Conservation (phyloP, 2,797 vertebrate species). For the Steatocranus sp. region DNA sequence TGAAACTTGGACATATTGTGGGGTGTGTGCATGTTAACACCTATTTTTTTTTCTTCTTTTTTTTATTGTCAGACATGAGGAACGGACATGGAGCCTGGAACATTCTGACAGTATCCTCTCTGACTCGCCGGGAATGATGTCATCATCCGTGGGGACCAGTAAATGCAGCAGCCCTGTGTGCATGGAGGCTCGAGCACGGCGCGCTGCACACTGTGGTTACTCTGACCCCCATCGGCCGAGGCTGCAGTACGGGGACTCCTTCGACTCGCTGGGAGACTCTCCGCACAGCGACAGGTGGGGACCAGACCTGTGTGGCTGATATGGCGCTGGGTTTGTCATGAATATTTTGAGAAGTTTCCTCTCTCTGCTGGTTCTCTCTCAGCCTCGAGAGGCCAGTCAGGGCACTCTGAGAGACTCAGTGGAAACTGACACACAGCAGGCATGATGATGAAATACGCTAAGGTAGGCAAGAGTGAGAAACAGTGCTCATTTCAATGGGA, state of each 20-base stretch:
- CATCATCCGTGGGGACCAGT: slow-evolving; percentile 95
- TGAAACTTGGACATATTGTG: not conserved
- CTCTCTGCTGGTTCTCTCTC: slow-evolving; percentile 51
- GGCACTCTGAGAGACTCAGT: slow-evolving; percentile 54
- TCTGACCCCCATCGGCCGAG: slow-evolving; percentile 81
- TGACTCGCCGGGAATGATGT: slow-evolving; percentile 91
- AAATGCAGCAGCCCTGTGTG: slow-evolving; percentile 98
- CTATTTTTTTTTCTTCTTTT: slow-evolving; percentile 3
- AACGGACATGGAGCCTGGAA: slow-evolving; percentile 96
- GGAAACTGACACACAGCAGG: slow-evolving; percentile 56
- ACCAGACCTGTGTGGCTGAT: not conserved
- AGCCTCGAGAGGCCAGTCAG: slow-evolving; percentile 46
- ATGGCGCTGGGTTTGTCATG: slow-evolving; percentile 15
- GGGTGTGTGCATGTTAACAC: slow-evolving; percentile 42
- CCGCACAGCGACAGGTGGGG: slow-evolving; percentile 95
- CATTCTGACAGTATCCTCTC: slow-evolving; percentile 91
- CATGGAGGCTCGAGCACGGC: slow-evolving; percentile 88
- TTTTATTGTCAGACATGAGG: slow-evolving; percentile 84
- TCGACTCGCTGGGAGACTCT: slow-evolving; percentile 93
- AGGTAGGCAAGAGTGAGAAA: slow-evolving; percentile 45
- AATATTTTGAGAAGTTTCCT: slow-evolving; percentile 47
- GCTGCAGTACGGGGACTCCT: slow-evolving; percentile 87
- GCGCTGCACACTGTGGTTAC: slow-evolving; percentile 83
- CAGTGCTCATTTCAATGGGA: slow-evolving; percentile 36
- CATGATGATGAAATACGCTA: slow-evolving; percentile 43